These are phyloP conservation scores for Argopecten irradians DNA, from an alignment of 1,140 invertebrate genomes.

Conservation along the genomic window DNA sequence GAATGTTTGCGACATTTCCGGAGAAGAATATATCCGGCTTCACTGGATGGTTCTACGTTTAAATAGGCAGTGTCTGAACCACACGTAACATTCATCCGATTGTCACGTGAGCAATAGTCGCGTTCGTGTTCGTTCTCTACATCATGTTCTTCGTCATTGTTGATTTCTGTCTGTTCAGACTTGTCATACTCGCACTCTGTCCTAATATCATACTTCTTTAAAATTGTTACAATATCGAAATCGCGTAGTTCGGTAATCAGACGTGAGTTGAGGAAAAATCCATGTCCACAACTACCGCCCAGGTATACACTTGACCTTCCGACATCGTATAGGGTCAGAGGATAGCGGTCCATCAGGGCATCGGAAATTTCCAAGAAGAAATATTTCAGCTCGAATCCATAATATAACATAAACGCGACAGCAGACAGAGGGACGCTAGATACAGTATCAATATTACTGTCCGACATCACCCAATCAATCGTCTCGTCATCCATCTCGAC, in stretches of 20 bases:
- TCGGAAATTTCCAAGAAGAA: conserved; percentile 24
- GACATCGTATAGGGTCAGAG: neutral
- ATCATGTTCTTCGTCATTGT: neutral
- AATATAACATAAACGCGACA: conserved; percentile 24
- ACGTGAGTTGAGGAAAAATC: conserved; percentile 17
- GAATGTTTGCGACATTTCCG: neutral
- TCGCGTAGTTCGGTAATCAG: neutral
- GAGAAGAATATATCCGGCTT: neutral
- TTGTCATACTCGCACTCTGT: neutral
- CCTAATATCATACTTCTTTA: conserved; percentile 28
- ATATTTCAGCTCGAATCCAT: conserved; percentile 17
- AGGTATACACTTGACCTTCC: conserved; percentile 14
- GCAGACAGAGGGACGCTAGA: neutral
- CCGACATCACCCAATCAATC: neutral
- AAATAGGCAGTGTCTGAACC: neutral
- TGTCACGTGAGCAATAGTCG: neutral
- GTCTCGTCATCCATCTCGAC: conserved; percentile 26
- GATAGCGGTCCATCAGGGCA: neutral
- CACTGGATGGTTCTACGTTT: neutral
- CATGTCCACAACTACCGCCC: conserved; percentile 12
- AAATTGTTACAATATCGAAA: conserved; percentile 31
- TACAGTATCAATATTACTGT: neutral
- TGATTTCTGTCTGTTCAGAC: neutral
- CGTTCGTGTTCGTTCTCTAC: neutral
- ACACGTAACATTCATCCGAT: neutral